Percentiles rank a stretch among this genome's conserved stretches.
phyloP scores from a whole-genome alignment of 2,888 invertebrate species.

The Halictus ligatus region DNA sequence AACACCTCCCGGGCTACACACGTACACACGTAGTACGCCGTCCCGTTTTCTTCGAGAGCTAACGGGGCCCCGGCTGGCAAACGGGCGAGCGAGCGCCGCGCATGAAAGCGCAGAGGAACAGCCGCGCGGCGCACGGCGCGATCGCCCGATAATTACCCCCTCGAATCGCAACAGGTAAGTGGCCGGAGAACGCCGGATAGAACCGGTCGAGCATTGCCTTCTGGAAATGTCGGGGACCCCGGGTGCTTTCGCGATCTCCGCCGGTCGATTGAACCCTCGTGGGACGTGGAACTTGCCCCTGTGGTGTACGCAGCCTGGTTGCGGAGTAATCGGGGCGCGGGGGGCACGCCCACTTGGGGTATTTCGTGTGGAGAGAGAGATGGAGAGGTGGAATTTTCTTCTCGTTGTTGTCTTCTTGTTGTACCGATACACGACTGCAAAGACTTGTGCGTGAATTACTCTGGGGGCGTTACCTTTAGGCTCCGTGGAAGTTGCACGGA shows the following conservation, averaged over 20 bases:
- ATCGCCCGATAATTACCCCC: conserved; percentile 37
- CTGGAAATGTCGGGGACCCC: background rate
- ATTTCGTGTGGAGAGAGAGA: background rate
- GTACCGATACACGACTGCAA: too few species aligned
- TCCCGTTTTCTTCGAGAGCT: conserved; percentile 50
- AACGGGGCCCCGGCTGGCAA: conserved; percentile 17
- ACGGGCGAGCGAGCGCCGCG: conserved; percentile 11
- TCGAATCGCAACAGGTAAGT: conserved; percentile 46
- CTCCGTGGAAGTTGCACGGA: too few species aligned
- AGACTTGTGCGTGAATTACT: too few species aligned
- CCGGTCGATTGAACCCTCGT: background rate
- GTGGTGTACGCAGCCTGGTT: fast-evolving
- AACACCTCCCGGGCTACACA: conserved; percentile 56
- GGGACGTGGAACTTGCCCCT: background rate
- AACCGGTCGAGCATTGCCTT: background rate
- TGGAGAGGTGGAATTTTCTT: background rate
- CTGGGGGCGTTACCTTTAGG: too few species aligned
- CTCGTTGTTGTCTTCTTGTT: too few species aligned
- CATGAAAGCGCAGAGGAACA: conserved; percentile 33
- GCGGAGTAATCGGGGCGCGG: background rate
- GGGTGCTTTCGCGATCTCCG: background rate
- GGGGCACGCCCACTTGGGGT: background rate
- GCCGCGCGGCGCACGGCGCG: background rate
- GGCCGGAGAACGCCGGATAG: conserved; percentile 7
- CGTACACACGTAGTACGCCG: conserved; percentile 26